Conservation (phyloP, 2,888 invertebrate species). For the Drosophila anceps region DNA sequence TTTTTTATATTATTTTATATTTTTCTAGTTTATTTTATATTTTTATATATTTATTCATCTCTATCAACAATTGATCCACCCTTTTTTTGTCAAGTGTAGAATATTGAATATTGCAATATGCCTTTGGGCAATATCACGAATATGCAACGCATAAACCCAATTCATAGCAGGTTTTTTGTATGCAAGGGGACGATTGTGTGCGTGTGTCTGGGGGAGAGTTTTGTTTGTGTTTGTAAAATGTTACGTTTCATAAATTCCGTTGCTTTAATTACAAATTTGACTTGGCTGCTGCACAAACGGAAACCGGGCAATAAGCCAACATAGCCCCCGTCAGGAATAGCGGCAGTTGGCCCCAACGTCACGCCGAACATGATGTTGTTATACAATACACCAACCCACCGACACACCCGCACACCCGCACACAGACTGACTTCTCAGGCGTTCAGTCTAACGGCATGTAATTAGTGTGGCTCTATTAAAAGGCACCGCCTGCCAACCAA, state of each 20-base stretch:
- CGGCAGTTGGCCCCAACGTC: constrained; percentile 15
- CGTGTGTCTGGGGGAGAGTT: not conserved
- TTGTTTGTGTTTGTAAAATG: constrained; percentile 49
- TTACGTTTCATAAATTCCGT: constrained; percentile 80
- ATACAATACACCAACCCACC: constrained; percentile 14
- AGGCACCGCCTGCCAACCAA: constrained; percentile 69
- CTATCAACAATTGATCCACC: too few species aligned
- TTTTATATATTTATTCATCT: too few species aligned
- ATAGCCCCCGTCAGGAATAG: constrained; percentile 32
- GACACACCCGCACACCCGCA: constrained; percentile 5
- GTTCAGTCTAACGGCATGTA: constrained; percentile 80
- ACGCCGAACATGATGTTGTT: constrained; percentile 33
- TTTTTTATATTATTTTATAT: too few species aligned
- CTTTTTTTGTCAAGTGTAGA: not conserved
- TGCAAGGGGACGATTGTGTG: constrained; percentile 6
- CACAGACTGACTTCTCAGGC: constrained; percentile 57
- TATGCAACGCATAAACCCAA: constrained; percentile 36
- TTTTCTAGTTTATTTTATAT: too few species aligned
- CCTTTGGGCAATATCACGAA: constrained; percentile 8
- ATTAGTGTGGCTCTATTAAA: constrained; percentile 82
- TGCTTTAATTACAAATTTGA: constrained; percentile 81
- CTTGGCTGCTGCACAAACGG: constrained; percentile 58
- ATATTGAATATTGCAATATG: not conserved
- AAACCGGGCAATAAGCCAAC: constrained; percentile 53
- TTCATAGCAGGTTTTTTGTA: not conserved